These are phyloP conservation scores for Donacobius atricapilla DNA, from an alignment of 2,113 vertebrate species.

Conservation along the genomic window DNA sequence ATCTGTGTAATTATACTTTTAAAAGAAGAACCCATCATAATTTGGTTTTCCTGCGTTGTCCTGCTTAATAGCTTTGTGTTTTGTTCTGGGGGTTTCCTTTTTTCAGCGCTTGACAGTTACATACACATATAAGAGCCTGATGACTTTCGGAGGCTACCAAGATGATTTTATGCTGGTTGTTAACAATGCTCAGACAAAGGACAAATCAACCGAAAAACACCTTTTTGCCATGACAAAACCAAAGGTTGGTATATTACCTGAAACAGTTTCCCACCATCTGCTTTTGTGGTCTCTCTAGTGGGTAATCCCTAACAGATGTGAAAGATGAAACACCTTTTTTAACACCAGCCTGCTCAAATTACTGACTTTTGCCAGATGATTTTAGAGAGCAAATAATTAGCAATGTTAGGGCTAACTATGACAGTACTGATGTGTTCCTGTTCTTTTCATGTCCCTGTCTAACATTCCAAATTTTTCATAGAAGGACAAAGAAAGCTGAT, in stretches of 20 bases:
- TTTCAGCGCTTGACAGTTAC: conserved; percentile 84
- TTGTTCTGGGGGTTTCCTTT: conserved; percentile 16
- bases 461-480: not conserved
- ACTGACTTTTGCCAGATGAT: not conserved
- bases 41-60: not conserved
- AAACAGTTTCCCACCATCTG: not conserved
- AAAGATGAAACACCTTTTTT: conserved; percentile 28
- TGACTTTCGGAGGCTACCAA: conserved; percentile 91
- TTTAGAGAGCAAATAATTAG: not conserved
- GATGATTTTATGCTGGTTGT: conserved; percentile 95
- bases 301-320: not conserved
- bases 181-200: conserved; percentile 75
- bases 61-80: conserved; percentile 9
- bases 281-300: not conserved
- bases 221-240: conserved; percentile 88
- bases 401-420: not conserved
- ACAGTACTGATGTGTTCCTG: not conserved
- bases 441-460: not conserved
- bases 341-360: not conserved
- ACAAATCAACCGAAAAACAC: conserved; percentile 86
- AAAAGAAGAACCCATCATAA: not conserved
- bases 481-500: not conserved
- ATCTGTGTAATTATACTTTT: not conserved
- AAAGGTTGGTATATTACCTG: conserved; percentile 80
- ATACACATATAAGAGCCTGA: conserved; percentile 83